Base-by-base conservation (phyloP, 2,888 invertebrate genomes). In the Lypha dubia region DNA sequence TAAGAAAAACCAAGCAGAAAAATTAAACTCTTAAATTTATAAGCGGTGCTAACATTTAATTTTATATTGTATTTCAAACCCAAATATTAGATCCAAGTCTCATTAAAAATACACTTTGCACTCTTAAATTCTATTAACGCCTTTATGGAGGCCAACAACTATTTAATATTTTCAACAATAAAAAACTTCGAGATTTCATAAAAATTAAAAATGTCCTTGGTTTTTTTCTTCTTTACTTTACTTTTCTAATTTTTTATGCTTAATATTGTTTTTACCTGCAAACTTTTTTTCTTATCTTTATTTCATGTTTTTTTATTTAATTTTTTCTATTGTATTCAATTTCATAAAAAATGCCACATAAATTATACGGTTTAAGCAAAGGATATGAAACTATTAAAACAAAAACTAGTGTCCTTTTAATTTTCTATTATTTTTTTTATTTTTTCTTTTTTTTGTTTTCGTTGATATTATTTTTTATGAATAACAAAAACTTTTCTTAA, bases 251-350 rank as follows among this genome's bases (percentile, higher is more conserved):
- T 20, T 20, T 7, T 20, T 20, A 20, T 49, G 3, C 15, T 5
- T 15, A 24, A 1, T 53, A 7, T 53, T 24, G 22, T 5, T 15
- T 15, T 53, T 6, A 53, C 24, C 53, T 53, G 24, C 5, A 53
- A 53, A 0, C 24, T 4, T 6, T 63, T 49, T 17, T 41, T 35
- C 24, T 35, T 38, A 17, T 38, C 11, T 51, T 62, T 38, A 32
- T 35, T 35, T 22, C 15, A 38, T 38, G n/a, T n/a, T n/a, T n/a
- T 24, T 24, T 1, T 24, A n/a, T 46, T 35, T 24, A 8, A n/a
- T 46, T 35, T 24, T 9, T 35, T 58, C 24, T 11, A 67, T 68
- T 60, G 4, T 35, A 68, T 77, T 68, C 28, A 60, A 68, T 58
- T 76, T 35, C 22, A 46, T 67, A 49, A 38, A 58, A 58, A 15